phyloP scores from a whole-genome alignment of 2,797 vertebrate genomes.

The Halcyon leucocephala region DNA sequence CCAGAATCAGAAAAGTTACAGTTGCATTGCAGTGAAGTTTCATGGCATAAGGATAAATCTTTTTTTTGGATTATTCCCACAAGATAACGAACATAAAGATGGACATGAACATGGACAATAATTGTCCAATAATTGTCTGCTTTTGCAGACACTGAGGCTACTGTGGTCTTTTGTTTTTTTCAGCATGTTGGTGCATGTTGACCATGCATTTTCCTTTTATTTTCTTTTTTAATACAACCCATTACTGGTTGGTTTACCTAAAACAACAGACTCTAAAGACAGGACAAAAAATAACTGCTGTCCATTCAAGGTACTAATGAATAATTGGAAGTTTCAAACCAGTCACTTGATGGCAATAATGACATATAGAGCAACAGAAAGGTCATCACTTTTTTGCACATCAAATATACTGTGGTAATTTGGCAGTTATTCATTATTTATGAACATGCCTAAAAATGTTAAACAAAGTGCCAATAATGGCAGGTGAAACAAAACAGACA shows the following conservation, averaged over 20 bases:
- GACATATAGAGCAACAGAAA: neutral
- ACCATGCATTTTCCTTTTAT: neutral
- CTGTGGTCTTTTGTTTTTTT: neutral
- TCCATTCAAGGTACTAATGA: neutral
- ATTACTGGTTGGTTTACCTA: neutral
- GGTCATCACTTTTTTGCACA: neutral
- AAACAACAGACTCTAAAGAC: neutral
- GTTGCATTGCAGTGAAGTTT: neutral
- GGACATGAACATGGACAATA: neutral
- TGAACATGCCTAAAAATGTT: neutral
- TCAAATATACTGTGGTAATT: neutral
- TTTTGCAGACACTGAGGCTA: neutral
- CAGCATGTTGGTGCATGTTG: neutral
- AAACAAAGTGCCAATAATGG: neutral
- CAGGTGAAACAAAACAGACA: neutral
- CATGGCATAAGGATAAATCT: neutral
- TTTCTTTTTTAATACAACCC: neutral
- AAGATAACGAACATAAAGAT: neutral
- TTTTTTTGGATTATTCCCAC: neutral
- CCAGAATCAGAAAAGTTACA: neutral
- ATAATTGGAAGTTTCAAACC: neutral
- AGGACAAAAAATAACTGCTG: neutral
- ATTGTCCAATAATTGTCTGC: neutral
- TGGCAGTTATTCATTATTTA: constrained; percentile 9
- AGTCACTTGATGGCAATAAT: neutral